These are phyloP conservation scores for Zosterops hypoxanthus DNA, from an alignment of 2,113 vertebrate genomes.

Conservation along the genomic window DNA sequence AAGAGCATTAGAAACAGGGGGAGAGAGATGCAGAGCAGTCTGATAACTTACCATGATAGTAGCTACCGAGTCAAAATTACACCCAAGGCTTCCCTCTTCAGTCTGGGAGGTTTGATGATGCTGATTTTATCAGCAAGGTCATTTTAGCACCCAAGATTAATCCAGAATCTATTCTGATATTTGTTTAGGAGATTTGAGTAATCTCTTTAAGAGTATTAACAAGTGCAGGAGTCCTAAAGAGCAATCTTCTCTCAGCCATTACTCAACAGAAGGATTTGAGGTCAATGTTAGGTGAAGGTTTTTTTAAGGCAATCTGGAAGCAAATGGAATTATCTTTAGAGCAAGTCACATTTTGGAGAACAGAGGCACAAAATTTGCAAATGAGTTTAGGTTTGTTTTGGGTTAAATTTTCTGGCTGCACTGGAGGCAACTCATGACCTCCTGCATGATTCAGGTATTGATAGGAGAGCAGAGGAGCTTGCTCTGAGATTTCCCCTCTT, in stretches of 20 bases:
- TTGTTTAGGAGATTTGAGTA: constrained; percentile 58
- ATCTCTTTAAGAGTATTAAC: constrained; percentile 66
- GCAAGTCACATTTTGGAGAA: fast-evolving
- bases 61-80: background rate
- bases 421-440: background rate
- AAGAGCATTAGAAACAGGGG: background rate
- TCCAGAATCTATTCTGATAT: constrained; percentile 32
- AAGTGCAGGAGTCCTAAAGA: constrained; percentile 5
- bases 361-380: background rate
- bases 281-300: background rate
- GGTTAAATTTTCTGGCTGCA: background rate
- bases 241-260: background rate
- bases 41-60: background rate
- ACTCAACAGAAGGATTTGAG: constrained; percentile 6
- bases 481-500: background rate
- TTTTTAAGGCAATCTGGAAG: background rate
- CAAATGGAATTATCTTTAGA: background rate
- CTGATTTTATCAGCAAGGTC: constrained; percentile 50
- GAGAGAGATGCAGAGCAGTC: background rate
- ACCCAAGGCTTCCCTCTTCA: background rate
- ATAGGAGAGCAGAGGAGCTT: background rate
- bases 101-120: background rate
- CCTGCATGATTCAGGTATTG: background rate
- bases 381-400: background rate
- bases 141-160: constrained; percentile 13